Conservation (phyloP, 2,113 vertebrate species). For the Onychostoma macrolepis region DNA sequence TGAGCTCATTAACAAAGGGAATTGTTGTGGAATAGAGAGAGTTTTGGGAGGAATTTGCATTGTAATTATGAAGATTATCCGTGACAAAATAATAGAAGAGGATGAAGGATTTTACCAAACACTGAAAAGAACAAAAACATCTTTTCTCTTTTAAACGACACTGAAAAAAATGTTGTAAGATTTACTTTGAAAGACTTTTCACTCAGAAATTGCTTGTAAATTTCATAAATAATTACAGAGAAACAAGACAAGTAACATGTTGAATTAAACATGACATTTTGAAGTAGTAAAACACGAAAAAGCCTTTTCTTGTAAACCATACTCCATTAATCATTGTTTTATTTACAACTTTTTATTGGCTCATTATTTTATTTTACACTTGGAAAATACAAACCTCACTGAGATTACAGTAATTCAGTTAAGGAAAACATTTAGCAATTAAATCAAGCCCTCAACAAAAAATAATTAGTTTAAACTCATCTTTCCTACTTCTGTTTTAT, state of each 20-base stretch:
- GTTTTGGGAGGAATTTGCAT: background rate
- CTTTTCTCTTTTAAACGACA: background rate
- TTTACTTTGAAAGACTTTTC: background rate
- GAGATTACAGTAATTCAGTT: background rate
- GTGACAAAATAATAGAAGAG: background rate
- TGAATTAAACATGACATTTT: background rate
- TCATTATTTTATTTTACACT: background rate
- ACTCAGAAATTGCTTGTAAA: background rate
- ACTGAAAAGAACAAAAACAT: background rate
- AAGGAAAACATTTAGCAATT: background rate
- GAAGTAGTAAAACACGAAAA: background rate
- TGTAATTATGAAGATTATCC: background rate
- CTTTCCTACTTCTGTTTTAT: background rate
- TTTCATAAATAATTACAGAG: background rate
- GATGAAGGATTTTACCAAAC: background rate
- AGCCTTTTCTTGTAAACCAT: background rate
- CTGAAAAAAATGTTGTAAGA: background rate
- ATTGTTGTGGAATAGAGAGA: slow-evolving; percentile 18
- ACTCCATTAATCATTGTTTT: background rate
- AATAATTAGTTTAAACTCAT: background rate
- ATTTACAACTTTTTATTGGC: background rate
- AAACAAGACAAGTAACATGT: background rate
- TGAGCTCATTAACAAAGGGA: slow-evolving; percentile 36
- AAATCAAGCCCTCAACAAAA: background rate
- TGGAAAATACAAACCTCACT: background rate